phyloP scores from a whole-genome alignment of 1,140 invertebrate species.

The Eriosoma lanigerum region DNA sequence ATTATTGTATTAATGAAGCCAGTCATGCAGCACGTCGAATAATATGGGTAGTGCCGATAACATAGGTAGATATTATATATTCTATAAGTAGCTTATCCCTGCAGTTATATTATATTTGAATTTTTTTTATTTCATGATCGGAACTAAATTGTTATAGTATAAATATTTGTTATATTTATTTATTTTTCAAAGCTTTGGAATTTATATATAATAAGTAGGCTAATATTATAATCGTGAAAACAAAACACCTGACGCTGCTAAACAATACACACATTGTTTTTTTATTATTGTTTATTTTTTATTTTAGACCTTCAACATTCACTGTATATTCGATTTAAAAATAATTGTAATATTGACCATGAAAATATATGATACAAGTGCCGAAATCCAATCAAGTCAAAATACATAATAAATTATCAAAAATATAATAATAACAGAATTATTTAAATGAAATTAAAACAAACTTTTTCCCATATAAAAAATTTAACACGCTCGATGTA shows the following conservation, averaged over 20 bases:
- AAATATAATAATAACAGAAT: too few relatives aligned
- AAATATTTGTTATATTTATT: slow-evolving; percentile 24
- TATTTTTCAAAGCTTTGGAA: slow-evolving; percentile 17
- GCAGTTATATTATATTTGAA: slow-evolving; percentile 14
- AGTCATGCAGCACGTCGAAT: background rate
- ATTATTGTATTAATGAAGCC: background rate
- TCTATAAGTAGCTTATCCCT: slow-evolving; percentile 39
- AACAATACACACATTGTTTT: slow-evolving; percentile 24
- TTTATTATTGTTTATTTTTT: slow-evolving; percentile 2
- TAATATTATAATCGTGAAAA: slow-evolving; percentile 1
- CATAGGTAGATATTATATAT: too few relatives aligned
- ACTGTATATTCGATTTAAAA: background rate
- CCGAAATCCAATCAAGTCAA: background rate
- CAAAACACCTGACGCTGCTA: background rate
- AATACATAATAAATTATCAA: too few relatives aligned
- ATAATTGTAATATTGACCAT: background rate
- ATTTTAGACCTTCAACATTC: background rate
- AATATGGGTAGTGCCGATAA: slow-evolving; percentile 21
- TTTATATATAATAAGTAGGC: slow-evolving; percentile 25
- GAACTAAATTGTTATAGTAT: slow-evolving; percentile 7
- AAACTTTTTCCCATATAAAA: too few relatives aligned
- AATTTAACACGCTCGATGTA: too few relatives aligned
- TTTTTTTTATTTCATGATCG: slow-evolving; percentile 3
- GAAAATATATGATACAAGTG: background rate
- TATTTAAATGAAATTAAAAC: too few relatives aligned